Evolutionary conservation across 2,113 vertebrate species (phyloP).

Genomic region (Corythaixoides concolor): DNA sequence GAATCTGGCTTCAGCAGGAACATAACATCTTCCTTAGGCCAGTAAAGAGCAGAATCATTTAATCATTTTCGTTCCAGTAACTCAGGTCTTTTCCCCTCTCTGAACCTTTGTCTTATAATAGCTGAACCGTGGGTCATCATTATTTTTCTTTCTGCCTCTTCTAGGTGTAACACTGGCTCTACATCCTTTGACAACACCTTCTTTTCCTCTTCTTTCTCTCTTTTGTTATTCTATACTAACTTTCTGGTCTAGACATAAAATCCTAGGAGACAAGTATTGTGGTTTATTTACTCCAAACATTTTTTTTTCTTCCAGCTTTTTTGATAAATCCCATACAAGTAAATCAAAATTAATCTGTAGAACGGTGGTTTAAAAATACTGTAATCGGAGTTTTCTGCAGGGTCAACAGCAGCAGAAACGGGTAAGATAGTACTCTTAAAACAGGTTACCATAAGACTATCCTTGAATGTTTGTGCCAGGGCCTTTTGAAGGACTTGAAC

Average conservation of each 20-base stretch:
- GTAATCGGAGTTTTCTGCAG: not conserved
- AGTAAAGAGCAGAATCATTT: not conserved
- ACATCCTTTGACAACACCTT: not conserved
- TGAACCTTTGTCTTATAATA: conserved; percentile 16
- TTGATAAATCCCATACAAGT: not conserved
- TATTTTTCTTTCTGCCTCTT: conserved; percentile 7
- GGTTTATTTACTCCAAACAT: not conserved
- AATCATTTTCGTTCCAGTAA: conserved; percentile 17
- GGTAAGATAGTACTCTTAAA: not conserved
- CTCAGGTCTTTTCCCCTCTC: not conserved
- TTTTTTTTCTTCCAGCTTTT: conserved; percentile 16
- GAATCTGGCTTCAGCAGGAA: not conserved
- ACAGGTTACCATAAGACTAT: not conserved
- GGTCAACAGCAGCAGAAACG: not conserved
- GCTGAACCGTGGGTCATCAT: not conserved
- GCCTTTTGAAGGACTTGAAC: not conserved
- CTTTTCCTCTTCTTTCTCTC: not conserved
- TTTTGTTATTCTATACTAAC: not conserved
- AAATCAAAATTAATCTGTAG: not conserved
- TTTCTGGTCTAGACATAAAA: not conserved
- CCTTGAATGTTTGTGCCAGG: not conserved
- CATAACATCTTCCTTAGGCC: not conserved
- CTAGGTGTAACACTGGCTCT: not conserved
- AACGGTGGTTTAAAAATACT: conserved; percentile 1
- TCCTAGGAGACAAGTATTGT: not conserved